These are phyloP conservation scores for Drosophila ohnishii DNA, from an alignment of 1,140 invertebrate genomes.

Conservation along the genomic window DNA sequence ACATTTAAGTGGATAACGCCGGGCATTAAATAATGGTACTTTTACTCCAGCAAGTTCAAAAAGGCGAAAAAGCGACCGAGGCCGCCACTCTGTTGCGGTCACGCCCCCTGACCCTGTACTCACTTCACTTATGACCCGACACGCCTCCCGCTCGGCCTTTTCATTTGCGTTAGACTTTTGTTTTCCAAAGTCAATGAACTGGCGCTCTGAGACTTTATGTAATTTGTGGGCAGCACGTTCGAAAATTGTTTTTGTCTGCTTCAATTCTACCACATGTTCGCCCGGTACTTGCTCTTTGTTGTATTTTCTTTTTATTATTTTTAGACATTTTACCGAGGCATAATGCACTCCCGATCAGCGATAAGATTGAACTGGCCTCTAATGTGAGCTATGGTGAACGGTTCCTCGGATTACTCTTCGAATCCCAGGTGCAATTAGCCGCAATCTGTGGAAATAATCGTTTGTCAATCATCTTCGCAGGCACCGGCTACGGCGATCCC, in stretches of 20 bases:
- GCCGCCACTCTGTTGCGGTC: conserved; percentile 28
- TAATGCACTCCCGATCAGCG: conserved; percentile 27
- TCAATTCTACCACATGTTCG: conserved; percentile 35
- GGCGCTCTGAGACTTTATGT: conserved; percentile 15
- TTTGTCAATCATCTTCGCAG: conserved; percentile 35
- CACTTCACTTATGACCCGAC: conserved; percentile 16
- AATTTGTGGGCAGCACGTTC: conserved; percentile 31
- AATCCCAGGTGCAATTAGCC: conserved; percentile 40
- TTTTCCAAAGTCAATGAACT: conserved; percentile 50
- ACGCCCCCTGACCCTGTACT: conserved; percentile 28
- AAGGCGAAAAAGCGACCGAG: conserved; percentile 7
- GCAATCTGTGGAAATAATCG: conserved; percentile 46
- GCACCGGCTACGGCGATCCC: conserved; percentile 25
- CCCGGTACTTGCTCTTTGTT: conserved; percentile 6
- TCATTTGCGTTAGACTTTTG: conserved; percentile 33
- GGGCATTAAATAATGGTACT: conserved; percentile 24
- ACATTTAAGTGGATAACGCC: conserved; percentile 1
- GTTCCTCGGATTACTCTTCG: conserved; percentile 20
- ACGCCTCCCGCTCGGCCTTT: conserved; percentile 13
- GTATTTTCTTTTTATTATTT: conserved; percentile 33
- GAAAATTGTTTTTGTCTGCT: conserved; percentile 28
- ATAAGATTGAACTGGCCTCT: conserved; percentile 24
- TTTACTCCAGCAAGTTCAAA: conserved; percentile 4
- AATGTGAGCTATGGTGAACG: conserved; percentile 12
- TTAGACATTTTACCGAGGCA: conserved; percentile 29